Evolutionary conservation across 2,888 invertebrate genomes (phyloP).

Genomic region (Apamea anceps): DNA sequence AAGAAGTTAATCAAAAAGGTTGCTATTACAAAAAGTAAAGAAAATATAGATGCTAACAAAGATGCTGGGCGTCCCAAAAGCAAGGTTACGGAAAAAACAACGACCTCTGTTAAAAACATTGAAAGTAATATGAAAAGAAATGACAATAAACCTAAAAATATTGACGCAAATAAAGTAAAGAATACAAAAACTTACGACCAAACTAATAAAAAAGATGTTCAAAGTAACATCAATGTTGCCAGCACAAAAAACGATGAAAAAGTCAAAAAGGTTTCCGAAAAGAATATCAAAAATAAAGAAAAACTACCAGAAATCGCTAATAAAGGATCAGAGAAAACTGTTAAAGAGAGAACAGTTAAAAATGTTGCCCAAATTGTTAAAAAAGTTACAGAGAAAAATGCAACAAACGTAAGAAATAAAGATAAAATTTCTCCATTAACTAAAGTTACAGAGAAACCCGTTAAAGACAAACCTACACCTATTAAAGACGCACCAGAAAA

Average conservation of each 20-base stretch:
- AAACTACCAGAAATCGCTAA: neutral
- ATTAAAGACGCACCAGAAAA: slow-evolving; percentile 10
- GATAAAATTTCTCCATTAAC: slow-evolving; percentile 38
- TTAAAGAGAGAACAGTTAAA: slow-evolving; percentile 10
- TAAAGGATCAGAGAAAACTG: neutral
- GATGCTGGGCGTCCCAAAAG: slow-evolving; percentile 1
- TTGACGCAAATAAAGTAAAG: slow-evolving; percentile 5
- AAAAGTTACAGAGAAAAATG: slow-evolving; percentile 44
- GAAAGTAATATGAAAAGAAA: neutral
- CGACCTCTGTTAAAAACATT: neutral
- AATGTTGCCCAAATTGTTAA: slow-evolving; percentile 9
- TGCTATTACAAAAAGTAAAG: slow-evolving; percentile 30
- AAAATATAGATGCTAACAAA: slow-evolving; percentile 26
- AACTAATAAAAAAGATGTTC: neutral
- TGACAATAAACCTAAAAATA: slow-evolving; percentile 4
- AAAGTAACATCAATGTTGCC: slow-evolving; percentile 6
- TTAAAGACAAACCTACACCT: slow-evolving; percentile 17
- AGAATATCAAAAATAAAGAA: slow-evolving; percentile 10
- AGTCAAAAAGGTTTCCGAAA: neutral
- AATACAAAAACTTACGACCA: slow-evolving; percentile 3
- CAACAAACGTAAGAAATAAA: slow-evolving; percentile 33
- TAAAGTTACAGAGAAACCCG: slow-evolving; percentile 23
- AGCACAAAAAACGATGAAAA: slow-evolving; percentile 27
- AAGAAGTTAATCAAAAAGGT: slow-evolving; percentile 17
- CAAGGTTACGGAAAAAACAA: neutral